Evolutionary conservation across 2,888 invertebrate species (phyloP).

Genomic region (Nemotelus pantherinus): DNA sequence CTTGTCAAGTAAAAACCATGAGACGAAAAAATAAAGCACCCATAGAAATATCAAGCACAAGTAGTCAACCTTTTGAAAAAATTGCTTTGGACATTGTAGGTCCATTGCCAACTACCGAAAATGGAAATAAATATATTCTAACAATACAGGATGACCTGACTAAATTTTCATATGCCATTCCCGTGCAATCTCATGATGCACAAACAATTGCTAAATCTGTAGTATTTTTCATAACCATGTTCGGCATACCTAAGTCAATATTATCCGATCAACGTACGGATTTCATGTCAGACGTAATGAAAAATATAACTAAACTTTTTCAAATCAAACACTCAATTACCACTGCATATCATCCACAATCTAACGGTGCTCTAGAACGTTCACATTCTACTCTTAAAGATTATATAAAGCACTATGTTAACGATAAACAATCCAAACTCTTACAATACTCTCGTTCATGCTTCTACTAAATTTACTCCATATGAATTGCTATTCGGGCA

Average conservation of each 20-base stretch:
- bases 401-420: slow-evolving; percentile 1
- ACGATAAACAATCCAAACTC: neutral
- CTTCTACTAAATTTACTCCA: too few species aligned
- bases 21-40: slow-evolving; percentile 53
- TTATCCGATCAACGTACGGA: slow-evolving; percentile 12
- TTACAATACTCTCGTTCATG: too few species aligned
- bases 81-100: slow-evolving; percentile 56
- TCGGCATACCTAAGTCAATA: slow-evolving; percentile 50
- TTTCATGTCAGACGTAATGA: slow-evolving; percentile 52
- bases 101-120: slow-evolving; percentile 54
- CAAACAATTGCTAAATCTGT: slow-evolving; percentile 53
- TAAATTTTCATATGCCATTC: slow-evolving; percentile 56
- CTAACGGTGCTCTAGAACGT: slow-evolving; percentile 25
- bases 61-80: slow-evolving; percentile 55
- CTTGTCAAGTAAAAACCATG: slow-evolving; percentile 50
- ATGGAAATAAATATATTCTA: slow-evolving; percentile 55
- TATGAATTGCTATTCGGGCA: too few species aligned
- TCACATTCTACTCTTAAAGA: slow-evolving; percentile 14
- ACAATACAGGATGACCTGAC: slow-evolving; percentile 58
- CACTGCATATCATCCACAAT: slow-evolving; percentile 23
- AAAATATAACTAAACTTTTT: slow-evolving; percentile 56
- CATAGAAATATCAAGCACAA: slow-evolving; percentile 57
- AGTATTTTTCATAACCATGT: neutral
- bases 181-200: slow-evolving; percentile 57
- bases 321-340: slow-evolving; percentile 50